Evolutionary conservation across 2,113 vertebrate genomes (phyloP), one percentile per base, ranked within the genome.

Genomic region (Melanerpes aurifrons): DNA sequence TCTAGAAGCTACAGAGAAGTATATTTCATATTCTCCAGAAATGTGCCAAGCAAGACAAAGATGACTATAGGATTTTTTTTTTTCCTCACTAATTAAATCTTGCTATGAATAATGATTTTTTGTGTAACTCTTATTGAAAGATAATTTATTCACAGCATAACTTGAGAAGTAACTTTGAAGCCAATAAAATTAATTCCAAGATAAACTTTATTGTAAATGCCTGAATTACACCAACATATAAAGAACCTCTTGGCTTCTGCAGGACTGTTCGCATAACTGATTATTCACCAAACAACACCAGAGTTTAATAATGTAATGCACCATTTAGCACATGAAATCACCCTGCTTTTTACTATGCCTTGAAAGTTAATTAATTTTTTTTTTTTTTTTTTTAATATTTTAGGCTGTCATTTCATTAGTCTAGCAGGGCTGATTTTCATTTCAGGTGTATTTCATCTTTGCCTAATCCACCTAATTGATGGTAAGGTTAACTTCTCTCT

Each of bases 341-440:
- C 48, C 11, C 47, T 74, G 40, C 12, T 69, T 71, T 89, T 87
- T 73, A 73, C 59, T 76, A 24, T 56, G 81, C 47, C 74, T 57
- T 89, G 62, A 81, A 88, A 70, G 86, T 83, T 86, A 92, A 91
- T 91, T 82, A 69, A 43, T 28, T 58, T 91, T 80, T 87, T 77
- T 83, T 6, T 43, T 43, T 43, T 13, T 43, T 43, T 43, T 77
- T 87, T 73, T 20, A 13, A n/a, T n/a, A 56, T 86, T 77, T 92
- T 83, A 63, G 74, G 47, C 21, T 67, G 35, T 6, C 29, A 45
- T 35, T 76, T 61, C n/a, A 35, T 80, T 70, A 89, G 3, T 31
- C 57, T 83, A 4, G 67, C 37, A 56, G 21, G 37, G 63, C 64
- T 90, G 40, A 80, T 74, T 84, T 93, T 93, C 32, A 68, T 64